phyloP scores from a whole-genome alignment of 2,888 invertebrate species.

The Boloria euphrosyne region DNA sequence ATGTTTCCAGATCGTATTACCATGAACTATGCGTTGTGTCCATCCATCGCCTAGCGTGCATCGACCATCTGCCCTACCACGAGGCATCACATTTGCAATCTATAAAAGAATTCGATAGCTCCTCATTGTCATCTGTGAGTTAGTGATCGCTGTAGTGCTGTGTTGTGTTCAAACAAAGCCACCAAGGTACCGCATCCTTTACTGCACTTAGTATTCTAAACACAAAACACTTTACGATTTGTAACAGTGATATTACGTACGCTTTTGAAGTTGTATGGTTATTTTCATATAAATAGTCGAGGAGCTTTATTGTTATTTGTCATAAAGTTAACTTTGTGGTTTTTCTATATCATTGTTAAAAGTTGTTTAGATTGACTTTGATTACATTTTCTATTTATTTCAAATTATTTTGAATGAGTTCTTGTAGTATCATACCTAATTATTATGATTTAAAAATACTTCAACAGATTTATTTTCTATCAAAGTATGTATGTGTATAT shows the following conservation, averaged over 20 bases:
- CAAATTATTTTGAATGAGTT: neutral
- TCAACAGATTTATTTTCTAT: constrained; percentile 45
- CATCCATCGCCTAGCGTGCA: constrained; percentile 42
- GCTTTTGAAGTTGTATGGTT: constrained; percentile 8
- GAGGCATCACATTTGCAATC: constrained; percentile 60
- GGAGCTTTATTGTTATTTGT: neutral
- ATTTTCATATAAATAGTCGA: constrained; percentile 10
- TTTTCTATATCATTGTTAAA: constrained; percentile 4
- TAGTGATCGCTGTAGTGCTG: constrained; percentile 74
- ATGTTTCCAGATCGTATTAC: constrained; percentile 35
- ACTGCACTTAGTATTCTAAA: constrained; percentile 28
- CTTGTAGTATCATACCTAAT: constrained; percentile 15
- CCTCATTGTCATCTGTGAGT: constrained; percentile 69
- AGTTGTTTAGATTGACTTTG: neutral
- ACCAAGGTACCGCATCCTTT: constrained; percentile 57
- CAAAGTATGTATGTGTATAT: constrained; percentile 45
- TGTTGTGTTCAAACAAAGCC: constrained; percentile 68
- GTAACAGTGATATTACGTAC: constrained; percentile 25
- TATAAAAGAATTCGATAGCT: constrained; percentile 74
- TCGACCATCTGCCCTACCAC: constrained; percentile 60
- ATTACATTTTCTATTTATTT: neutral
- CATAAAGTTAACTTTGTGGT: neutral
- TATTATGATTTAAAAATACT: constrained; percentile 32
- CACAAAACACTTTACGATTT: constrained; percentile 15
- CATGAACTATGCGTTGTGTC: constrained; percentile 56